Evolutionary conservation across 2,888 invertebrate species (phyloP).

Genomic region (Cosmorhoe ocellata): DNA sequence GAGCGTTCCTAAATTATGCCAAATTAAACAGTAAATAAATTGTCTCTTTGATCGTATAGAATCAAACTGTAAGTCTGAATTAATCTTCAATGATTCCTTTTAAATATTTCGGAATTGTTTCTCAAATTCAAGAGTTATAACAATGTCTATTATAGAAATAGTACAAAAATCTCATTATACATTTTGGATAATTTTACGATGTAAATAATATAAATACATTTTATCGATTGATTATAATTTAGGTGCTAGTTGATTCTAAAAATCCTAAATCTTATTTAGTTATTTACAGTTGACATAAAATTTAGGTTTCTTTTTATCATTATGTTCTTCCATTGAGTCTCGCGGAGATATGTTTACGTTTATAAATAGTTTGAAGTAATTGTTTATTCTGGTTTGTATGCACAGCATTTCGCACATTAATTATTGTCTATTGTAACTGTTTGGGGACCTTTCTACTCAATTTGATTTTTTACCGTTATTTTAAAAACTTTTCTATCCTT

Average conservation of each 20-base stretch:
- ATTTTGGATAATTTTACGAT: slow-evolving; percentile 34
- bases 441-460: too few relatives aligned
- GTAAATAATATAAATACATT: slow-evolving; percentile 6
- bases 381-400: slow-evolving; percentile 46
- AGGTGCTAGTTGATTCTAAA: slow-evolving; percentile 68
- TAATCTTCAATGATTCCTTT: slow-evolving; percentile 24
- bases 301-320: slow-evolving; percentile 33
- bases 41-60: slow-evolving; percentile 28
- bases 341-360: slow-evolving; percentile 41
- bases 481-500: too few relatives aligned
- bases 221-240: slow-evolving; percentile 30
- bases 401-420: slow-evolving; percentile 59
- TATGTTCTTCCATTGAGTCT: slow-evolving; percentile 37
- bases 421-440: slow-evolving; percentile 44
- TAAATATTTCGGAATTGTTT: slow-evolving; percentile 17
- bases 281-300: slow-evolving; percentile 24
- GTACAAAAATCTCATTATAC: slow-evolving; percentile 52
- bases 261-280: slow-evolving; percentile 50
- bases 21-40: slow-evolving; percentile 35
- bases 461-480: too few relatives aligned
- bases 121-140: slow-evolving; percentile 12
- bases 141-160: slow-evolving; percentile 54
- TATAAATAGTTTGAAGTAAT: slow-evolving; percentile 40
- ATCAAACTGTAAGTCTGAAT: slow-evolving; percentile 36
- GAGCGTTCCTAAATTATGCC: slow-evolving; percentile 37